Evolutionary conservation across 2,888 invertebrate species (phyloP).

Genomic region (Empis stercorea): DNA sequence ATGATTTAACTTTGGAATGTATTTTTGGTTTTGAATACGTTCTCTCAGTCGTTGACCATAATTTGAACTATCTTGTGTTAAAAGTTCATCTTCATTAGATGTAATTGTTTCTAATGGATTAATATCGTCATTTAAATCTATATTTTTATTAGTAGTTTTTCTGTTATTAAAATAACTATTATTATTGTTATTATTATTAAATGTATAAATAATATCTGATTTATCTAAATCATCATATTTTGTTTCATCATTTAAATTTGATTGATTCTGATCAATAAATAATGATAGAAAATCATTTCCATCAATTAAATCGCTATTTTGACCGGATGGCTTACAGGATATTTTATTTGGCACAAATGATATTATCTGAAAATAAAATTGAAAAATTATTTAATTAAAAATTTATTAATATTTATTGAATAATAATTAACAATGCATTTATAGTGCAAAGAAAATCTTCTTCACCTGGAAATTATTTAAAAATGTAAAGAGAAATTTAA

Average conservation of each 20-base stretch:
- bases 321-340: not conserved
- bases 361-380: no score
- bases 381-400: no score
- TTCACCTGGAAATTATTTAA: no score
- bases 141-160: not conserved
- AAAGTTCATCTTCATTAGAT: conserved; percentile 9
- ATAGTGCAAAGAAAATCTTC: no score
- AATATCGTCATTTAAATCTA: not conserved
- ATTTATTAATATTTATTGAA: no score
- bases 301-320: conserved; percentile 29
- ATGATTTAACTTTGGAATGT: not conserved
- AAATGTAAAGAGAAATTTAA: no score
- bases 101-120: conserved; percentile 5
- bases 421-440: no score
- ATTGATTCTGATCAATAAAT: conserved; percentile 26
- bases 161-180: no score
- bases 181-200: no score
- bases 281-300: conserved; percentile 33
- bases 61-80: conserved; percentile 15
- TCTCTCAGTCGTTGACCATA: conserved; percentile 2
- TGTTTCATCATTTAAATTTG: conserved; percentile 14
- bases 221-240: conserved; percentile 4
- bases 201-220: not conserved
- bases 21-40: not conserved
- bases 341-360: no score